These are phyloP conservation scores for Enhydra lutris DNA, from an alignment of 2,113 vertebrate genomes.

Conservation along the genomic window DNA sequence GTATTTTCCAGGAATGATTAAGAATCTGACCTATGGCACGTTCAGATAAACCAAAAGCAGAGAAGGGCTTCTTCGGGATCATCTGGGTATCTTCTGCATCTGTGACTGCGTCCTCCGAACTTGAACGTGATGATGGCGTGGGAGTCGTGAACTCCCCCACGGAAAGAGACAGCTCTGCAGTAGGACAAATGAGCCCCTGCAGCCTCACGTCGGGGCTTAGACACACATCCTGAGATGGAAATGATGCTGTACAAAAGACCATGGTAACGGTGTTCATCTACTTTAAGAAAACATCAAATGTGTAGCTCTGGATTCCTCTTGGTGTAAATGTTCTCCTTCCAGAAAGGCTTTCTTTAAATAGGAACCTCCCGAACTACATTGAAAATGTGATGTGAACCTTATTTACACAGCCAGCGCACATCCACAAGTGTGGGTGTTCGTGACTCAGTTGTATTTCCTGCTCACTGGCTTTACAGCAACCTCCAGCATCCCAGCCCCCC, in stretches of 20 bases:
- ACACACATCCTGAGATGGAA: background rate
- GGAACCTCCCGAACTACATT: background rate
- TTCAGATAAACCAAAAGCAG: background rate
- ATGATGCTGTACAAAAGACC: background rate
- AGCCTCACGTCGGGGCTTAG: background rate
- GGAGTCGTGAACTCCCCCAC: background rate
- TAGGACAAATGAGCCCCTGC: background rate
- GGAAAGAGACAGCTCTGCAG: background rate
- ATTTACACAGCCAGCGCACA: background rate
- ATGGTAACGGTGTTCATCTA: fast-evolving
- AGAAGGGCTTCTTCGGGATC: background rate
- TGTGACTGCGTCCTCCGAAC: background rate
- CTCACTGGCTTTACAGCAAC: background rate
- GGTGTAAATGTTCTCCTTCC: background rate
- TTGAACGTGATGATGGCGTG: background rate
- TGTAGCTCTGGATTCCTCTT: background rate
- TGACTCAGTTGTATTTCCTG: background rate
- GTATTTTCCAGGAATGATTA: background rate
- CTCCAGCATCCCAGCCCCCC: background rate
- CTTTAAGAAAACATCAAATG: background rate
- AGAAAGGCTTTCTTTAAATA: background rate
- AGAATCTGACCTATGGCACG: background rate
- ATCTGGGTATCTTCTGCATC: background rate
- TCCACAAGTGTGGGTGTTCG: background rate
- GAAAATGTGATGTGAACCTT: background rate